A percentile compares a stretch with the other conserved stretches of the same genome.
These are phyloP conservation scores for Uropetala carovei DNA, from an alignment of 2,888 invertebrate species.

Conservation along the genomic window DNA sequence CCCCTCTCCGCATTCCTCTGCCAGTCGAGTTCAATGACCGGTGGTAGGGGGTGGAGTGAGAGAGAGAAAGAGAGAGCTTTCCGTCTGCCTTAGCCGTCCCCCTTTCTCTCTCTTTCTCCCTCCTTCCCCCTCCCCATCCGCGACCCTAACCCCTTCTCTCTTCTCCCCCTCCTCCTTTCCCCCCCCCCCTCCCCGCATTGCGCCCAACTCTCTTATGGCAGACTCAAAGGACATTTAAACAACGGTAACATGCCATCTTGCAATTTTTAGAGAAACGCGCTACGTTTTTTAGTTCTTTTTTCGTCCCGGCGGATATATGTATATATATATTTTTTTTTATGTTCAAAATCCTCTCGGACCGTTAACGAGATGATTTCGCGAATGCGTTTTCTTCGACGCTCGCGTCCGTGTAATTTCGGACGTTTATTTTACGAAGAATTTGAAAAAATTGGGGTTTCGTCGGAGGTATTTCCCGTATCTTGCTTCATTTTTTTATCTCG, in stretches of 20 bases:
- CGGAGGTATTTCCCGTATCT: no score
- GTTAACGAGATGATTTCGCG: no score
- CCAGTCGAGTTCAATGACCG: constrained; percentile 46
- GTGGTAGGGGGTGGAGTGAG: constrained; percentile 65
- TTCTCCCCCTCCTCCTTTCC: neutral
- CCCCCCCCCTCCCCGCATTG: neutral
- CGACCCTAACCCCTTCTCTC: neutral
- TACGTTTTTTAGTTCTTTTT: neutral
- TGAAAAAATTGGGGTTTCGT: no score
- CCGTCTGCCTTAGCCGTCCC: constrained; percentile 43
- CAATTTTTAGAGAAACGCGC: constrained; percentile 10
- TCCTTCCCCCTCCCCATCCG: neutral
- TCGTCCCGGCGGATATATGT: neutral
- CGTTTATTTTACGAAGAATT: no score
- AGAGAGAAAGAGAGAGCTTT: constrained; percentile 65
- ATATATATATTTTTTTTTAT: no score
- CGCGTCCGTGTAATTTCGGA: no score
- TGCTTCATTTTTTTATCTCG: no score
- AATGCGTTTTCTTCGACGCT: no score
- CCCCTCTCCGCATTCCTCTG: constrained; percentile 53
- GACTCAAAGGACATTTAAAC: constrained; percentile 49
- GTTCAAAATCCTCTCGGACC: no score
- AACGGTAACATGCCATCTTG: constrained; percentile 27
- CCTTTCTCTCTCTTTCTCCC: neutral
- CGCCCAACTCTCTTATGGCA: constrained; percentile 11